These are phyloP conservation scores for Bufotes viridis DNA, from an alignment of 2,797 vertebrate species.

Conservation along the genomic window DNA sequence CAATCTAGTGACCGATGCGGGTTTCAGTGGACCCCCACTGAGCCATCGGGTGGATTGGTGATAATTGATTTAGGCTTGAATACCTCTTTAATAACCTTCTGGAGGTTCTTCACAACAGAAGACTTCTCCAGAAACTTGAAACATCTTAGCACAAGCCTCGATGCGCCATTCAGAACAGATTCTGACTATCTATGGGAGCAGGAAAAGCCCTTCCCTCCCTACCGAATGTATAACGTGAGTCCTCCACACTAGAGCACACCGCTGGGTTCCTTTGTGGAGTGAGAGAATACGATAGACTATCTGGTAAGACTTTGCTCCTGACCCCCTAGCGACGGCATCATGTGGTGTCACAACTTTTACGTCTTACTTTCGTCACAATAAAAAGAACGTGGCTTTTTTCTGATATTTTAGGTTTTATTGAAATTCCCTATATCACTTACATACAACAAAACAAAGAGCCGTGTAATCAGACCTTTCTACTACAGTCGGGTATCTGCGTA, in stretches of 20 bases:
- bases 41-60: too few relatives aligned
- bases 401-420: background rate
- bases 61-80: too few relatives aligned
- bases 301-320: background rate
- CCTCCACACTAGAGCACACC: background rate
- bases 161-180: background rate
- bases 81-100: too few relatives aligned
- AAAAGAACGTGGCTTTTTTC: too few relatives aligned
- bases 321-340: background rate
- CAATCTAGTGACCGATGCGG: too few relatives aligned
- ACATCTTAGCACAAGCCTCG: background rate
- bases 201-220: background rate
- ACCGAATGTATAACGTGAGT: too few relatives aligned
- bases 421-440: too few relatives aligned
- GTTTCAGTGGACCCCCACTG: too few relatives aligned
- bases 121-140: background rate
- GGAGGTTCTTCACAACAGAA: background rate
- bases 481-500: conserved; percentile 4
- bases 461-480: conserved; percentile 13
- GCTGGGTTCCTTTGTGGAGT: background rate
- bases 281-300: background rate
- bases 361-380: background rate
- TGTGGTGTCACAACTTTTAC: background rate
- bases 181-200: background rate
- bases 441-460: background rate